Evolutionary conservation across 2,888 invertebrate genomes (phyloP), one percentile per base, ranked within the genome.

Genomic region (Agrochola circellaris): DNA sequence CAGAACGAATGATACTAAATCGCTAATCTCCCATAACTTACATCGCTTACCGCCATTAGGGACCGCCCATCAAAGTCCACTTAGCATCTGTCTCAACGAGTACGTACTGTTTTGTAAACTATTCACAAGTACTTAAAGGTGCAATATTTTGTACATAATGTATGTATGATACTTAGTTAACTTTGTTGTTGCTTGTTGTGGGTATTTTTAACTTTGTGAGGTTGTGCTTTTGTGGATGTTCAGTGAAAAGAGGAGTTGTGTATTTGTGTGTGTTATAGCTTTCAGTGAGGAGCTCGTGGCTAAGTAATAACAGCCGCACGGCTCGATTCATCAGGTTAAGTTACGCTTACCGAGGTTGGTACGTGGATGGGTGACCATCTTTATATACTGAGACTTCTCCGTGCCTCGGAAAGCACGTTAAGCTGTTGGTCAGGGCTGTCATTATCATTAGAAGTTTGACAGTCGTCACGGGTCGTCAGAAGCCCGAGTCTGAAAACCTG

Each of bases 61-160:
- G 81, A 75, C 69, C 80, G 72, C 82, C 86, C 90, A 89, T 90
- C 90, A 90, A 89, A 90, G 85, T 89, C 87, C 88, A 92, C 91
- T 93, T 92, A 93, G 89, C 89, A 89, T 91, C 90, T 91, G 89
- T 88, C 89, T 86, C 86, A 80, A 81, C 84, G 77, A 81, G 73
- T 84, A 87, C 84, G 77, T 88, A 90, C 88, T 89, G 90, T 89
- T 91, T 88, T 89, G 90, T 88, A 90, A 92, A 92, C 91, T 90
- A 90, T 91, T 89, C 85, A 85, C 75, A 73, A 86, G 86, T 81
- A 77, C 79, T 84, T 80, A 60, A 73, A 84, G 77, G 77, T 86
- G 80, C 80, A 88, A 51, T 26, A 56, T 73, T 73, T 79, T 73
- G 60, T 70, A 67, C 51, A 56, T 69, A 48, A 69, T 74, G 51